Conservation (phyloP, 1,140 invertebrate species). For the Cherax quadricarinatus region DNA sequence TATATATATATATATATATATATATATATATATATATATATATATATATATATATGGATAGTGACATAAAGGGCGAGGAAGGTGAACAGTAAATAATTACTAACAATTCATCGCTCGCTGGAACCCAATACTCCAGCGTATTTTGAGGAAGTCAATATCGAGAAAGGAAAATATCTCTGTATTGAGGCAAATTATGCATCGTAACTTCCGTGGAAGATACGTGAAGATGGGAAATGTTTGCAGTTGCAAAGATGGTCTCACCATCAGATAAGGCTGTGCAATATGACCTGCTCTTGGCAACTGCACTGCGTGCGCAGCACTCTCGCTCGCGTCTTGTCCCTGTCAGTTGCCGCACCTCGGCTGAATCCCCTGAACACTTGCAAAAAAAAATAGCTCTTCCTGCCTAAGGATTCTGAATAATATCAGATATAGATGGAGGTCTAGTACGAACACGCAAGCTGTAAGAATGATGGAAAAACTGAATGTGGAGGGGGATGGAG, state of each 20-base stretch:
- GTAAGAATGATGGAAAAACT: neutral
- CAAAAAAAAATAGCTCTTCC: neutral
- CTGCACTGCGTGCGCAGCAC: neutral
- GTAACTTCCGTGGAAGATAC: neutral
- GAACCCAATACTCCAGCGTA: too few species aligned
- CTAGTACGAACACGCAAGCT: too few species aligned
- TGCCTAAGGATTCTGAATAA: too few species aligned
- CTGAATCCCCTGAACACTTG: neutral
- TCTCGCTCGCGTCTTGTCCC: neutral
- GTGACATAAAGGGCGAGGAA: neutral
- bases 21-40: constrained; percentile 18
- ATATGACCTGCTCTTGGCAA: neutral
- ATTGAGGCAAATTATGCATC: neutral
- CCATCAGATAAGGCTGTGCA: neutral
- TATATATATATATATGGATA: neutral
- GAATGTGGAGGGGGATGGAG: too few species aligned
- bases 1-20: constrained; percentile 24
- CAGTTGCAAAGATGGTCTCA: neutral
- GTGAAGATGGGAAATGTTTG: neutral
- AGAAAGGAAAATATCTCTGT: neutral
- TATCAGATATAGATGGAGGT: too few species aligned
- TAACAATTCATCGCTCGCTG: too few species aligned
- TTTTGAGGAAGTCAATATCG: too few species aligned
- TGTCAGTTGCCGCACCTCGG: neutral
- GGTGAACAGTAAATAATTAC: too few species aligned